Evolutionary conservation across 2,888 invertebrate genomes (phyloP).

Genomic region (Dendrolimus pini): DNA sequence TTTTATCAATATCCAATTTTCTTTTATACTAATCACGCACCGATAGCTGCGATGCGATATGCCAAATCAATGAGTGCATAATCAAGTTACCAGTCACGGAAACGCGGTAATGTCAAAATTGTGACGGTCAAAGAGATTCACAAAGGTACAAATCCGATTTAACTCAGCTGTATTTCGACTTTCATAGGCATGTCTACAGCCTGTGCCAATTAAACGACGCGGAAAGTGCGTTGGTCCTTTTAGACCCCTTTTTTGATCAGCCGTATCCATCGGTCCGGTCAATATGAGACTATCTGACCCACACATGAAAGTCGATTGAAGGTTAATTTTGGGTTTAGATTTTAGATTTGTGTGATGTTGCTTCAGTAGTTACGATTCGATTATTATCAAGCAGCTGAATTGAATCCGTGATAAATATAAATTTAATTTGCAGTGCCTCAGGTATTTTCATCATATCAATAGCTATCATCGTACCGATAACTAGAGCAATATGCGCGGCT

Average conservation of each 20-base stretch:
- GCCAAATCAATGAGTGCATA: slow-evolving; percentile 22
- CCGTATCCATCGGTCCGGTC: slow-evolving; percentile 26
- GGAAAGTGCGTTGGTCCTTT: slow-evolving; percentile 57
- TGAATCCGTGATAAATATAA: neutral
- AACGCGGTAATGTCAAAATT: slow-evolving; percentile 54
- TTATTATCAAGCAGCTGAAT: neutral
- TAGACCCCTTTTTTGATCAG: slow-evolving; percentile 40
- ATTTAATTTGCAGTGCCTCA: no score
- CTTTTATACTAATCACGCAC: no score
- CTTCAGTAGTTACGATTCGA: slow-evolving; percentile 1
- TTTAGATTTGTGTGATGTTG: slow-evolving; percentile 8
- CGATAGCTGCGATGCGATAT: neutral
- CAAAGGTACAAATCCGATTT: slow-evolving; percentile 56
- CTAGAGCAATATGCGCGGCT: no score
- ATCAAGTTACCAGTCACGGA: slow-evolving; percentile 55
- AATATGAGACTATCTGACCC: slow-evolving; percentile 14
- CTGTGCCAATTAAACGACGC: slow-evolving; percentile 68
- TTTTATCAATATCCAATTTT: no score
- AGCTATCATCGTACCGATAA: no score
- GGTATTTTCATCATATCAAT: no score
- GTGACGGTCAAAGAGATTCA: slow-evolving; percentile 56
- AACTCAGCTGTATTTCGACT: slow-evolving; percentile 48
- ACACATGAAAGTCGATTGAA: slow-evolving; percentile 33
- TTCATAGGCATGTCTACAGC: slow-evolving; percentile 50
- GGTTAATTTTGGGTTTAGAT: slow-evolving; percentile 16